A percentile compares a stretch with the other conserved stretches of the same genome.
Conservation (phyloP, 1,140 invertebrate genomes). For the Polypedilum pembai region DNA sequence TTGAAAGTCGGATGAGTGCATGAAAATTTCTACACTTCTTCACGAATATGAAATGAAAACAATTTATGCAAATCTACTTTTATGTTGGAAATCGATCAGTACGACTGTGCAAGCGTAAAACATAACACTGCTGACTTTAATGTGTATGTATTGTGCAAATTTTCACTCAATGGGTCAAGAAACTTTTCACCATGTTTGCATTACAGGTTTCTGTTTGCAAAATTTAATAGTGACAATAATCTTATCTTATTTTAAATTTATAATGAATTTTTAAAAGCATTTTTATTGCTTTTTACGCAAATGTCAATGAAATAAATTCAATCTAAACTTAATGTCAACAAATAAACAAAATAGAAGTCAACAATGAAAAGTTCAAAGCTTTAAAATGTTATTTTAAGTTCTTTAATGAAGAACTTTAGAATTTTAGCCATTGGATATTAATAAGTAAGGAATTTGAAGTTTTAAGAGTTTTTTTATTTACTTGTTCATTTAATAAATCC, state of each 20-base stretch:
- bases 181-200: neutral
- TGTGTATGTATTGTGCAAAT: neutral
- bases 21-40: neutral
- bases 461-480: no score
- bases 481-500: no score
- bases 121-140: neutral
- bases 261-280: neutral
- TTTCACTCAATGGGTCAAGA: constrained; percentile 16
- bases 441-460: no score
- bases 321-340: no score
- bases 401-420: no score
- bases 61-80: neutral
- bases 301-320: neutral
- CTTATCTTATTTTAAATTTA: no score
- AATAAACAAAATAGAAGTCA: no score
- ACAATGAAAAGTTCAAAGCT: no score
- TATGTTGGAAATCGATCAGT: neutral
- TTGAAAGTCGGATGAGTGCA: neutral
- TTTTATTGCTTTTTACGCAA: neutral
- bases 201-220: no score
- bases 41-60: neutral
- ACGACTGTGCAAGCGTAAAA: neutral
- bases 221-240: no score
- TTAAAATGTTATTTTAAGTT: no score
- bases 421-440: no score